Conservation (phyloP, 2,888 invertebrate species). For the Aleiodes leptofemur region DNA sequence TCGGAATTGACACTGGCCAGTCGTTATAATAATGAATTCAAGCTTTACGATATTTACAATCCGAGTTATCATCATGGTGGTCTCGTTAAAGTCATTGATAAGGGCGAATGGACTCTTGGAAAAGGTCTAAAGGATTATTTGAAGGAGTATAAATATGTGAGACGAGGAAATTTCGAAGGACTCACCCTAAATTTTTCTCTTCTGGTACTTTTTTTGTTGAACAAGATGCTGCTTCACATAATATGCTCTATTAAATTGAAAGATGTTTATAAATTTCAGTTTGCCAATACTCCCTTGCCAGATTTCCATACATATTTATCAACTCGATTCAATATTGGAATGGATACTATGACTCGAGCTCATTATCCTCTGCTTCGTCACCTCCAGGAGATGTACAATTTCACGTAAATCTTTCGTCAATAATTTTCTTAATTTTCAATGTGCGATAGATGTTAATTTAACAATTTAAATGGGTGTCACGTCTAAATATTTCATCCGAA, state of each 20-base stretch:
- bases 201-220: slow-evolving; percentile 41
- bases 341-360: slow-evolving; percentile 81
- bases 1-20: slow-evolving; percentile 62
- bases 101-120: slow-evolving; percentile 61
- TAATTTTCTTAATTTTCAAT: not conserved
- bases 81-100: slow-evolving; percentile 60
- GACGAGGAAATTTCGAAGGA: slow-evolving; percentile 63
- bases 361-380: slow-evolving; percentile 80
- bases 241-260: not conserved
- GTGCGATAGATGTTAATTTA: not conserved
- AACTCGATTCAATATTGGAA: slow-evolving; percentile 76
- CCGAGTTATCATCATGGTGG: slow-evolving; percentile 65
- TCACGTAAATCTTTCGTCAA: slow-evolving; percentile 76
- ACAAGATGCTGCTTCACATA: too few species aligned
- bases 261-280: slow-evolving; percentile 49
- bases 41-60: slow-evolving; percentile 67
- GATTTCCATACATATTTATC: slow-evolving; percentile 75
- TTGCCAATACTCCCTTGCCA: slow-evolving; percentile 58
- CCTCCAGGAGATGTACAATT: slow-evolving; percentile 81
- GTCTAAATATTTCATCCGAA: too few species aligned
- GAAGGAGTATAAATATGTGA: slow-evolving; percentile 64
- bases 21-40: slow-evolving; percentile 46
- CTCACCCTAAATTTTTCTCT: slow-evolving; percentile 63
- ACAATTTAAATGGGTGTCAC: too few species aligned
- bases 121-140: slow-evolving; percentile 57